Conservation (phyloP, 2,113 vertebrate species). For the Chloebia gouldiae region DNA sequence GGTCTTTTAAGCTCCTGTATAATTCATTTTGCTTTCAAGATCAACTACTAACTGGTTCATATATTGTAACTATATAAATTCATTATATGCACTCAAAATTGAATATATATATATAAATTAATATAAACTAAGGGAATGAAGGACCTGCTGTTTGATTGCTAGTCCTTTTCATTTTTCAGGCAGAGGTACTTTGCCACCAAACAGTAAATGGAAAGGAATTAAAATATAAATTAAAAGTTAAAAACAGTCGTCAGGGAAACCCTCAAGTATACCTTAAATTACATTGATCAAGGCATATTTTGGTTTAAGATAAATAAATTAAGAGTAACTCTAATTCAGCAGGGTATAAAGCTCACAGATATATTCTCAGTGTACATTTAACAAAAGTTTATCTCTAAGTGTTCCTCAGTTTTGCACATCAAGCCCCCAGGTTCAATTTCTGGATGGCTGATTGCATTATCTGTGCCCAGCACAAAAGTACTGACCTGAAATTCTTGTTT, state of each 20-base stretch:
- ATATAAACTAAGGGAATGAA: neutral
- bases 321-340: neutral
- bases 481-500: constrained; percentile 35
- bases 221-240: neutral
- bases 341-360: neutral
- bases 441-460: constrained; percentile 25
- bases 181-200: neutral
- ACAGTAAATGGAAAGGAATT: neutral
- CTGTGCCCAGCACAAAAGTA: neutral
- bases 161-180: neutral
- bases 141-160: neutral
- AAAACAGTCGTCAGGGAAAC: neutral
- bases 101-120: neutral
- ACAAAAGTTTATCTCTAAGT: neutral
- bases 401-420: neutral
- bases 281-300: neutral
- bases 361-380: neutral
- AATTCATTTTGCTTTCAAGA: neutral
- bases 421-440: neutral
- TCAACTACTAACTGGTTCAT: neutral
- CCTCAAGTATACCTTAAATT: neutral
- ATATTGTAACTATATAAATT: neutral
- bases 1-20: neutral
- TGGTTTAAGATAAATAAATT: neutral
- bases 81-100: neutral